Conservation (phyloP, 2,113 vertebrate species). For the Sylvia atricapilla region DNA sequence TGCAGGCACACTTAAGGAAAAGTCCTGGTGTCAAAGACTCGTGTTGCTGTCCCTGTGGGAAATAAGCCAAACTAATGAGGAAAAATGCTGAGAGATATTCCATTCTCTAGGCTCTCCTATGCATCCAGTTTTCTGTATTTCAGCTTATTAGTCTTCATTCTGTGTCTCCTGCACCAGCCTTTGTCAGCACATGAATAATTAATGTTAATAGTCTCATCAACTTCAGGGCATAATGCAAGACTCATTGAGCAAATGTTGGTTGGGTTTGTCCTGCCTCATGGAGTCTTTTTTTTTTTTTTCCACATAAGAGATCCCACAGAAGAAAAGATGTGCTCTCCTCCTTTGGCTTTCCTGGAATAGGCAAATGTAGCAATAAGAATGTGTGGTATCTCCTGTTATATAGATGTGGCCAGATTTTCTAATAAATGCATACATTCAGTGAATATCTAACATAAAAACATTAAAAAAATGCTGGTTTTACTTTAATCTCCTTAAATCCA, state of each 20-base stretch:
- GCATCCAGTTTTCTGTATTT: constrained; percentile 20
- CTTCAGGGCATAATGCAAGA: constrained; percentile 26
- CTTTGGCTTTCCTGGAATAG: background rate
- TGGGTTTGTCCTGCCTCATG: background rate
- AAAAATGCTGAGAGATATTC: constrained; percentile 40
- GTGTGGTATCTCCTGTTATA: background rate
- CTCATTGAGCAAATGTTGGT: constrained; percentile 28
- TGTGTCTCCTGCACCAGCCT: constrained; percentile 14
- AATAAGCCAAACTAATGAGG: constrained; percentile 33
- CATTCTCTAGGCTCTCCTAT: background rate
- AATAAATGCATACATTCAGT: background rate
- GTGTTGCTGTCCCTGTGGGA: background rate
- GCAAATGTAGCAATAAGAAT: background rate
- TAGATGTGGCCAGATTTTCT: background rate
- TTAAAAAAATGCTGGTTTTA: background rate
- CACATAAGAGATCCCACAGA: background rate
- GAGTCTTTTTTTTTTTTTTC: background rate
- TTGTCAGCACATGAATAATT: constrained; percentile 54
- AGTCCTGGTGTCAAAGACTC: background rate
- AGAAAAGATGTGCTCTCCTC: background rate
- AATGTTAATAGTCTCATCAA: constrained; percentile 41
- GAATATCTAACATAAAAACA: background rate
- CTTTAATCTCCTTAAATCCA: background rate
- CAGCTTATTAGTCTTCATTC: constrained; percentile 47
- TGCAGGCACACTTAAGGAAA: background rate